A percentile compares a stretch with the other conserved stretches of the same genome.
Evolutionary conservation across 2,888 invertebrate genomes (phyloP).

Genomic region (Apamea monoglypha): DNA sequence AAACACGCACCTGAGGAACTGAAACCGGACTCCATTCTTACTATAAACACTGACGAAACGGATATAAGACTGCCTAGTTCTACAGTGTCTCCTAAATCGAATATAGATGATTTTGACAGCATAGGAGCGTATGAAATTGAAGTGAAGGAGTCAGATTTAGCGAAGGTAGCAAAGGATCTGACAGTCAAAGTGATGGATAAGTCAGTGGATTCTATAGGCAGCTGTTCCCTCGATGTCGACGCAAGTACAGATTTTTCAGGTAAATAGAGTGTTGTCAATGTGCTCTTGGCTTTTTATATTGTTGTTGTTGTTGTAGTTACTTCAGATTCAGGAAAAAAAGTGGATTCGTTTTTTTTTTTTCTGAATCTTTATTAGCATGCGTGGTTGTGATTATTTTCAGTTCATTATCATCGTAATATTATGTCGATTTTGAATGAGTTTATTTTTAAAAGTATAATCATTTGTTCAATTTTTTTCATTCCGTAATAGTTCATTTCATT

Average conservation of each 20-base stretch:
- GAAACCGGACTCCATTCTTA: conserved; percentile 83
- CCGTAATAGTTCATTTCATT: neutral
- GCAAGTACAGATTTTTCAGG: conserved; percentile 94
- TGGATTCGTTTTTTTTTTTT: conserved; percentile 6
- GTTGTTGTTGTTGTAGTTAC: conserved; percentile 65
- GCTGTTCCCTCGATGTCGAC: conserved; percentile 96
- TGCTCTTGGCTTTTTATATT: conserved; percentile 69
- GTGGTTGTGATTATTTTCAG: conserved; percentile 50
- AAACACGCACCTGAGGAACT: conserved; percentile 77
- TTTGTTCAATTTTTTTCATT: neutral
- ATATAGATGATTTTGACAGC: conserved; percentile 83
- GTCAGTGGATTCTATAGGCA: conserved; percentile 96
- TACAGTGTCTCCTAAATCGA: conserved; percentile 85
- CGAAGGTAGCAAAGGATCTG: conserved; percentile 82
- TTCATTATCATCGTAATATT: conserved; percentile 44
- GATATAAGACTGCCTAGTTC: conserved; percentile 87
- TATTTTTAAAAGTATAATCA: conserved; percentile 24
- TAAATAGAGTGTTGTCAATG: conserved; percentile 83
- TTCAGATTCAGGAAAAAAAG: conserved; percentile 57
- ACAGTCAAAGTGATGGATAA: conserved; percentile 92
- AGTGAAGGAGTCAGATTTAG: conserved; percentile 85
- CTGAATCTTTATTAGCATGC: conserved; percentile 34
- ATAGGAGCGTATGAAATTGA: conserved; percentile 88
- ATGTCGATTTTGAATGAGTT: conserved; percentile 32
- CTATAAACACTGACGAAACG: conserved; percentile 86